These are phyloP conservation scores for Dermolepida albohirtum DNA, from an alignment of 2,888 invertebrate genomes.

Conservation along the genomic window DNA sequence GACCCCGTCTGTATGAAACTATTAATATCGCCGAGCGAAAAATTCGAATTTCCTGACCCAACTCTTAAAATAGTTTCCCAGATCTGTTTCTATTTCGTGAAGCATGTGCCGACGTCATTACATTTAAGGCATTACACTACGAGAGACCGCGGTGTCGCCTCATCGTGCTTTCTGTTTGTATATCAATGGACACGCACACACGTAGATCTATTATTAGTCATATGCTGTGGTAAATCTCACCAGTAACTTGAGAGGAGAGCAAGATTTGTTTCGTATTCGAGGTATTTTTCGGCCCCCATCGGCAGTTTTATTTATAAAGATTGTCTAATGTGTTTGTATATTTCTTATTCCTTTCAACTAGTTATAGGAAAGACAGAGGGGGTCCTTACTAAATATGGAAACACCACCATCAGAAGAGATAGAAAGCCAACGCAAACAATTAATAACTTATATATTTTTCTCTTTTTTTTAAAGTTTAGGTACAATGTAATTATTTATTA, in stretches of 20 bases:
- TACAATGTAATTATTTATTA: slow-evolving; percentile 34
- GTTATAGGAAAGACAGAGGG: slow-evolving; percentile 14
- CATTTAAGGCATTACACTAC: slow-evolving; percentile 34
- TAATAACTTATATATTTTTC: slow-evolving; percentile 37
- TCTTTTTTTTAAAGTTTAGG: slow-evolving; percentile 26
- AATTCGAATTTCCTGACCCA: slow-evolving; percentile 43
- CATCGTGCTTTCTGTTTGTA: slow-evolving; percentile 27
- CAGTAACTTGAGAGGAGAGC: slow-evolving; percentile 32
- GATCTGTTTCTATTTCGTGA: slow-evolving; percentile 30
- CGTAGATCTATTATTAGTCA: slow-evolving; percentile 35
- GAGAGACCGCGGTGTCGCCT: background rate
- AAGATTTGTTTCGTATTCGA: slow-evolving; percentile 24
- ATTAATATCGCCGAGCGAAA: slow-evolving; percentile 44
- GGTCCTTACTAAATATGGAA: slow-evolving; percentile 30
- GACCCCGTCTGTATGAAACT: slow-evolving; percentile 41
- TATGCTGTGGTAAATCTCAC: slow-evolving; percentile 22
- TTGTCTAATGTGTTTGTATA: background rate
- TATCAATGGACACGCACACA: slow-evolving; percentile 36
- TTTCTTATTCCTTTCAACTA: slow-evolving; percentile 1
- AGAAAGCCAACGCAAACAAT: slow-evolving; percentile 18
- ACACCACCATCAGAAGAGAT: slow-evolving; percentile 30
- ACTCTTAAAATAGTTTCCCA: slow-evolving; percentile 42
- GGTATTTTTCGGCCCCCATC: slow-evolving; percentile 15
- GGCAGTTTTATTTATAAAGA: slow-evolving; percentile 33
- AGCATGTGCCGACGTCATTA: slow-evolving; percentile 32